These are phyloP conservation scores for Cryptosula pallasiana DNA, from an alignment of 2,888 invertebrate genomes.

Conservation along the genomic window DNA sequence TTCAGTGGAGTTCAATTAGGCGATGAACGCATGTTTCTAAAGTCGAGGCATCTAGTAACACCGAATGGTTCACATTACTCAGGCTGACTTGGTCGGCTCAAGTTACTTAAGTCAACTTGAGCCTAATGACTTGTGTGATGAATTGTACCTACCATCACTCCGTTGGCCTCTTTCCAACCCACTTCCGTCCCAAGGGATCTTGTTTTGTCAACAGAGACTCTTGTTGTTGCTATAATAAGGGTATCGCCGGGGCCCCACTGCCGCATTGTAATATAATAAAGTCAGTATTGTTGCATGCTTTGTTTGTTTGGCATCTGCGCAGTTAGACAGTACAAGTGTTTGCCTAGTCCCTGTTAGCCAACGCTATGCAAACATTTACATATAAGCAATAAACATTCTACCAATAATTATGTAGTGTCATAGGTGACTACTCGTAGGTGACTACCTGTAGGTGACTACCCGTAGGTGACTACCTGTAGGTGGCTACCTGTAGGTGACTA, in stretches of 20 bases:
- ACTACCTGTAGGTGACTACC: too few relatives aligned
- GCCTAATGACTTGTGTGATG: too few relatives aligned
- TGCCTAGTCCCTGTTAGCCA: background rate
- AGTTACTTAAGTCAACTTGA: too few relatives aligned
- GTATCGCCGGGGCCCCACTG: background rate
- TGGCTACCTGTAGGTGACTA: too few relatives aligned
- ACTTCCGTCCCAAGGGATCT: too few relatives aligned
- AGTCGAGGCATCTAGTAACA: background rate
- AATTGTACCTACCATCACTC: too few relatives aligned
- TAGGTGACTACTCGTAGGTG: too few relatives aligned
- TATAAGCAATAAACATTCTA: too few relatives aligned
- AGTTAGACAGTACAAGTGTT: background rate
- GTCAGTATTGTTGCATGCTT: background rate
- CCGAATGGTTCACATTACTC: background rate
- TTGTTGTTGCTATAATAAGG: background rate
- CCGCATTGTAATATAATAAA: background rate
- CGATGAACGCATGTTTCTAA: background rate
- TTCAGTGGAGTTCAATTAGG: background rate
- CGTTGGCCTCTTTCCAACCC: too few relatives aligned
- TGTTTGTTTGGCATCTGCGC: background rate
- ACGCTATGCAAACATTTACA: background rate
- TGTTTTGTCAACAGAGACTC: background rate
- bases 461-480: too few relatives aligned
- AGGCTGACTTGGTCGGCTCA: too few relatives aligned
- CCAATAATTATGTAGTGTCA: too few relatives aligned